Base-by-base conservation (phyloP, 2,888 invertebrate species). In the Cephus nigrinus region DNA sequence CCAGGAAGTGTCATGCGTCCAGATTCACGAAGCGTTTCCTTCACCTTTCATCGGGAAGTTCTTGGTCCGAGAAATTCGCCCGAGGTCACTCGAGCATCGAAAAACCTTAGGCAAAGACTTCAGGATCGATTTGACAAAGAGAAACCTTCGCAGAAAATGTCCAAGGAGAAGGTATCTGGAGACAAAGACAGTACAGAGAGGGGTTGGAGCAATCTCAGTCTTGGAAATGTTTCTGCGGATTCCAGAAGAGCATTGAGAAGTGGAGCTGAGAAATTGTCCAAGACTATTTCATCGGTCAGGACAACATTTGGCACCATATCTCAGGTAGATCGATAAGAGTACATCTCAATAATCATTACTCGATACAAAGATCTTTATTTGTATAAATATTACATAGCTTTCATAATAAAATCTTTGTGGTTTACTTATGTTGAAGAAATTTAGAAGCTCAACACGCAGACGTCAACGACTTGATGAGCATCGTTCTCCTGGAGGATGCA, bases 291-390 rank as follows among this genome's bases (percentile, higher is more conserved):
- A 79, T 94, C 93, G 81, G 94, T 95, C 33, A 92, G 94, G 84
- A 94, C 94, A 78, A 94, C 94, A 31, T 93, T 95, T 81, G 95
- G 95, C 23, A 94, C 94, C 79, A 92, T 95, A 81, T 94, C 95
- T 74, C 95, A 95, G 93, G 95, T 95, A 73, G 74, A 81, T 76
- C 33, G 71, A 71, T 31, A 9, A 71, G 71, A 33, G 12, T 31
- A 9, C 32, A 23, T 12, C 12, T 31, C 5, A 31, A 31, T 32
- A 12, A 12, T 2, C 9, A 55, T 55, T 23, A 1, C 2, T 55
- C 9, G 23, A 55, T 23, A 9, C 5, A 23, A 55, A 55, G 1
- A 23, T 9, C 9, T 55, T 55, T 9, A 9, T 23, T 55, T 9
- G 55, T 9, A 55, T 55, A 55, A 23, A 23, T 9, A 9, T 55